phyloP scores from a whole-genome alignment of 2,797 vertebrate species.

The Trachurus trachurus region DNA sequence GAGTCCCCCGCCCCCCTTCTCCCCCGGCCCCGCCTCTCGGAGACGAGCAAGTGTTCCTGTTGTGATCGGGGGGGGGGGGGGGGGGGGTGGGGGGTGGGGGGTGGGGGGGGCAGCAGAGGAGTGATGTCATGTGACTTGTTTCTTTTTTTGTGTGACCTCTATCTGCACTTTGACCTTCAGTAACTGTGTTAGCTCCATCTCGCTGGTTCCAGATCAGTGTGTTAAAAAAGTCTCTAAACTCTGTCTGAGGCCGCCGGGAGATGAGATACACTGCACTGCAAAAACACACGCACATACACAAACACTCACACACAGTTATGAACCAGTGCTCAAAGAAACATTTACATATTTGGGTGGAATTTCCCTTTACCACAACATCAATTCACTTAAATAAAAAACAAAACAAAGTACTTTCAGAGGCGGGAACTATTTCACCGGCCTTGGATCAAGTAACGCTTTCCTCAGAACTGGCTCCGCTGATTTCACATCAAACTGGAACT shows the following conservation, averaged over 20 bases:
- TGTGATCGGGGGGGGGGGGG: neutral
- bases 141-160: constrained; percentile 46
- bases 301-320: neutral
- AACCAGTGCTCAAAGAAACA: constrained; percentile 35
- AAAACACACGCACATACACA: neutral
- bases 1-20: neutral
- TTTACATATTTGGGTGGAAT: constrained; percentile 36
- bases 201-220: constrained; percentile 42
- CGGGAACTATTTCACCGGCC: constrained; percentile 17
- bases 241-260: constrained; percentile 12
- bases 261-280: constrained; percentile 10
- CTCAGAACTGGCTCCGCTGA: constrained; percentile 21
- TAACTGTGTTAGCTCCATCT: constrained; percentile 31
- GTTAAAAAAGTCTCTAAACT: neutral
- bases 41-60: constrained; percentile 13
- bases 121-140: constrained; percentile 59
- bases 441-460: constrained; percentile 5
- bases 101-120: constrained; percentile 39
- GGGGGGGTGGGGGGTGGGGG: neutral
- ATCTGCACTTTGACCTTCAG: constrained; percentile 65
- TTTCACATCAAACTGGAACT: constrained; percentile 18
- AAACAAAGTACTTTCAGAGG: constrained; percentile 19
- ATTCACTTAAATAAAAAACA: constrained; percentile 1
- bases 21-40: neutral
- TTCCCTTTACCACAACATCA: constrained; percentile 50